Percentiles rank a stretch among this genome's conserved stretches.
phyloP scores from a whole-genome alignment of 2,888 invertebrate genomes.

The Dusona sp. region DNA sequence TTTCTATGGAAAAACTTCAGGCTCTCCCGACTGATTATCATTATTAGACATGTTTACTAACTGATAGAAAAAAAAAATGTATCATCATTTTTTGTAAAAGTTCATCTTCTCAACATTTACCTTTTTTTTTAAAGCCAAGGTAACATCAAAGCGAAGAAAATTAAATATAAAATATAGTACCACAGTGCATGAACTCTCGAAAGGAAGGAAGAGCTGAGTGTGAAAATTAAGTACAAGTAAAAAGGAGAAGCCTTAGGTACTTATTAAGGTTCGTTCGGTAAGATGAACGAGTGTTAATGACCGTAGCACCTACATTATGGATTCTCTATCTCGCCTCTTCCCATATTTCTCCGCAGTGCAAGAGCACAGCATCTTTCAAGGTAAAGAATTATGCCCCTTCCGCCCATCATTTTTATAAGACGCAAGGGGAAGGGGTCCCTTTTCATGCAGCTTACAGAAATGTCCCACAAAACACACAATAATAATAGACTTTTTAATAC shows the following conservation, averaged over 20 bases:
- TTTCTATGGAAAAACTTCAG: too few species aligned
- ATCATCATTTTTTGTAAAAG: too few species aligned
- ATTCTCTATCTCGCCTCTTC: conserved; percentile 53
- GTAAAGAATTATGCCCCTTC: background rate
- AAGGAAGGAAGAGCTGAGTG: conserved; percentile 46
- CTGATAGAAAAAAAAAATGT: too few species aligned
- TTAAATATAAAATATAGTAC: conserved; percentile 35
- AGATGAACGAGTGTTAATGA: conserved; percentile 79
- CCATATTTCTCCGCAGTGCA: conserved; percentile 21
- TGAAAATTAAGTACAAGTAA: conserved; percentile 60
- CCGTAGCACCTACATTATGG: conserved; percentile 75
- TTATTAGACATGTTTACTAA: too few species aligned
- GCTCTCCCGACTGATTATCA: too few species aligned
- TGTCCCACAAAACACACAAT: background rate
- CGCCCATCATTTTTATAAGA: background rate
- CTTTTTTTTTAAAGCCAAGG: conserved; percentile 24
- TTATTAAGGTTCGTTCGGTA: conserved; percentile 77
- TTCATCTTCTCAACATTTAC: too few species aligned
- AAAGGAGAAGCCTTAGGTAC: conserved; percentile 73
- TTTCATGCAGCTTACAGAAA: background rate
- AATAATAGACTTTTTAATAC: background rate
- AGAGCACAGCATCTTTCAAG: conserved; percentile 4
- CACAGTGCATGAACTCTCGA: conserved; percentile 39
- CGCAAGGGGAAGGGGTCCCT: background rate
- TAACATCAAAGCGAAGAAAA: conserved; percentile 38